phyloP scores from a whole-genome alignment of 2,888 invertebrate species.

The Nomada lathburiana region DNA sequence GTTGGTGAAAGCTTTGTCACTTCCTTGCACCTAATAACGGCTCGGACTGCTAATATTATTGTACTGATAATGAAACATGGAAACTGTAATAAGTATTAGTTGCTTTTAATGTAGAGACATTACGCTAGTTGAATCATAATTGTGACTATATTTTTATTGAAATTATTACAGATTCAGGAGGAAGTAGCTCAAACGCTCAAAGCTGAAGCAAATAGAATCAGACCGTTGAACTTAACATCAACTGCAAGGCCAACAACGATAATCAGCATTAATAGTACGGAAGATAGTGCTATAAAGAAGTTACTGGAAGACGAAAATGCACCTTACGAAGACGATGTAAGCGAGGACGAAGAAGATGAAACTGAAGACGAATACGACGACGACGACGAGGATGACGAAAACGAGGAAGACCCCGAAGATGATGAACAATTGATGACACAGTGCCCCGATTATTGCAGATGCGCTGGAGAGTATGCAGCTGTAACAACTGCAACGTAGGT shows the following conservation, averaged over 20 bases:
- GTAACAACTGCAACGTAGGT: conserved; percentile 79
- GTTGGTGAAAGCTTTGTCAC: no score
- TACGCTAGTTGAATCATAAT: neutral
- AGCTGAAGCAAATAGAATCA: conserved; percentile 73
- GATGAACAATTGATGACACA: conserved; percentile 77
- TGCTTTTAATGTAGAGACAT: neutral
- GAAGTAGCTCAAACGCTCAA: conserved; percentile 78
- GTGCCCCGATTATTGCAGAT: conserved; percentile 81
- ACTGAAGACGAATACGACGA: conserved; percentile 71
- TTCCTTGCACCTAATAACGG: no score
- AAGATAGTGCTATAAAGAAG: conserved; percentile 70
- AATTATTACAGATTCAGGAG: conserved; percentile 74
- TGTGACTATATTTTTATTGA: neutral
- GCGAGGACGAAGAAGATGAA: conserved; percentile 66
- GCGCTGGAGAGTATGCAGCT: conserved; percentile 77
- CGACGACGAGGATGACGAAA: conserved; percentile 68
- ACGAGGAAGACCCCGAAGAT: conserved; percentile 71
- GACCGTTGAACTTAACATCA: neutral
- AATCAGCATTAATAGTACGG: neutral
- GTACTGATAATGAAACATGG: no score
- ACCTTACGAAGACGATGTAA: conserved; percentile 44
- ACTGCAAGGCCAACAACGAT: neutral
- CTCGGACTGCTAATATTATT: no score
- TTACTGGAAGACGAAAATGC: conserved; percentile 73
- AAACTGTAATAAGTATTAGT: no score